phyloP scores from a whole-genome alignment of 2,797 vertebrate species.

The Fundulus diaphanus region DNA sequence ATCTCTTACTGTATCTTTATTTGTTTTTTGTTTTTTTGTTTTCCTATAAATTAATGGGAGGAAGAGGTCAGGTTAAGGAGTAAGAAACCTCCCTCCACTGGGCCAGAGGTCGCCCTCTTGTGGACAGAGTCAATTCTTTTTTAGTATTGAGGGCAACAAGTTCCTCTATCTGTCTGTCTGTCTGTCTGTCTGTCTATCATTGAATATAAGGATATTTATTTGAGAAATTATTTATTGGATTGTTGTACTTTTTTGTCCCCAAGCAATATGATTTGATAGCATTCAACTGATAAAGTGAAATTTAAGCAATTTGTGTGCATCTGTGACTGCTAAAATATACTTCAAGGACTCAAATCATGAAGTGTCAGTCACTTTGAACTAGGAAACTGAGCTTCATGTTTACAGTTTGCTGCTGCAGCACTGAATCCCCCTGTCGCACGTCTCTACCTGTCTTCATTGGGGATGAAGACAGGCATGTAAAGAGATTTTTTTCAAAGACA shows the following conservation, averaged over 20 bases:
- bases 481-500: slow-evolving; percentile 16
- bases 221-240: neutral
- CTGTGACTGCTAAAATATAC: neutral
- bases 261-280: neutral
- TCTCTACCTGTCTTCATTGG: neutral
- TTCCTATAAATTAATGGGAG: slow-evolving; percentile 1
- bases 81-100: slow-evolving; percentile 10
- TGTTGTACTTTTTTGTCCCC: neutral
- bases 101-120: slow-evolving; percentile 73
- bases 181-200: too few relatives aligned
- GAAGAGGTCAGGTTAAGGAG: slow-evolving; percentile 10
- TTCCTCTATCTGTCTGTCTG: too few relatives aligned
- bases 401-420: neutral
- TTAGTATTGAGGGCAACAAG: neutral
- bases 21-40: slow-evolving; percentile 5
- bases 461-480: too few relatives aligned
- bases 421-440: neutral
- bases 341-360: slow-evolving; percentile 11
- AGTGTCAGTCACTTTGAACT: slow-evolving; percentile 26
- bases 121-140: slow-evolving; percentile 46
- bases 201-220: neutral
- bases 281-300: neutral
- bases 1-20: slow-evolving; percentile 24
- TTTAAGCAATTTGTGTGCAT: neutral
- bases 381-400: slow-evolving; percentile 16